Base-by-base conservation (phyloP, 2,797 vertebrate genomes). In the Austrolebias charrua region DNA sequence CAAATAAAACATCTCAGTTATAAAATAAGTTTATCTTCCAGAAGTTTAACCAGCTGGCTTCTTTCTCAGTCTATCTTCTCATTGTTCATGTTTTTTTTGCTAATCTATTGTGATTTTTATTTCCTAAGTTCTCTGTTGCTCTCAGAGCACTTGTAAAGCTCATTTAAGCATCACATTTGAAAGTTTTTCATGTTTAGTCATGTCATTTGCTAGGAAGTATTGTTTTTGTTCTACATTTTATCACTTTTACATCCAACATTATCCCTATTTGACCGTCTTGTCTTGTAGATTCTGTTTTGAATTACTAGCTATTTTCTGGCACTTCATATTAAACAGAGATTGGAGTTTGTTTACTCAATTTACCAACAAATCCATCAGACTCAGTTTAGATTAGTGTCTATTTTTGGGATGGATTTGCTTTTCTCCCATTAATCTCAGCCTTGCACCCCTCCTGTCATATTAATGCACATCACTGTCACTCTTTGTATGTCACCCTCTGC, bases 321-420 rank as follows among this genome's bases (percentile, higher is more conserved):
- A 73, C 71, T 70, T 81, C 69, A 75, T 80, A 77, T 80, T 77
- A 63, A 81, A 69, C 51, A 56, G 64, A 78, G 73, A 58, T 71
- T 72, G 67, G 69, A 76, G 66, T 75, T 83, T 88, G 71, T 84
- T 84, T 84, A 83, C 76, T 65, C 81, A 83, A 69, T 84, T 88
- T 75, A 75, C 72, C 61, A 78, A 71, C 54, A 79, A 79, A 81
- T 85, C 76, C 76, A 76, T 86, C 83, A 83, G 78, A 76, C 76
- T 81, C 67, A 69, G 65, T 72, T 73, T 69, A 79, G 69, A 81
- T 85, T 78, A 79, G 57, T 69, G 66, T 79, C 66, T 73, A 73
- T 78, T 76, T 82, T 64, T 52, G 42, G 66, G 58, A 66, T 62
- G 60, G 67, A 75, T 84, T 81, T 69, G 53, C 66, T 78, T 59